phyloP scores from a whole-genome alignment of 1,140 invertebrate species.

The Schmidtea mediterranea region DNA sequence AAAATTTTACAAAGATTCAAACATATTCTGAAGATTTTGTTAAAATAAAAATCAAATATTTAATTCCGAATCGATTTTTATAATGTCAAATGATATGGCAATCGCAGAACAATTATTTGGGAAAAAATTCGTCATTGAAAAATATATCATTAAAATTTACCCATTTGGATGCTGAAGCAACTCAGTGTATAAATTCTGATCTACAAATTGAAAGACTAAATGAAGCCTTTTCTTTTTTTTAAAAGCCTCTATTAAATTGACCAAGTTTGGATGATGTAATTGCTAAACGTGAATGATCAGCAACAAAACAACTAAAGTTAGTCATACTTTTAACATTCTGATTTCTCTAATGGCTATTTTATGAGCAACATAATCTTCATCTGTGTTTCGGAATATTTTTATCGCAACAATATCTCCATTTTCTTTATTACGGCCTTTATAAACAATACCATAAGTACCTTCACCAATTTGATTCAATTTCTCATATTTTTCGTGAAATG shows the following conservation, averaged over 20 bases:
- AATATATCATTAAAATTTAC: constrained; percentile 28
- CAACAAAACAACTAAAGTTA: no score
- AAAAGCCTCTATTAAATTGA: constrained; percentile 63
- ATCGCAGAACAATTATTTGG: no score
- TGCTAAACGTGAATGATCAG: constrained; percentile 34
- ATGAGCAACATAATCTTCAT: constrained; percentile 30
- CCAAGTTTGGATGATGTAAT: constrained; percentile 56
- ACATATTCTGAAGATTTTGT: no score
- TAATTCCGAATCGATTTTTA: no score
- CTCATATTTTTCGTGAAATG: constrained; percentile 70
- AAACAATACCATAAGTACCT: constrained; percentile 73
- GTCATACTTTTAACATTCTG: constrained; percentile 1
- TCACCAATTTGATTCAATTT: constrained; percentile 80
- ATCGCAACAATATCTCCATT: constrained; percentile 47
- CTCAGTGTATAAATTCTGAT: constrained; percentile 55
- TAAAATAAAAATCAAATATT: no score
- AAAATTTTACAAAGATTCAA: no score
- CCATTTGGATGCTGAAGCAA: constrained; percentile 40
- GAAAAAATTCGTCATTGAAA: no score
- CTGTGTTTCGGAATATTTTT: constrained; percentile 52
- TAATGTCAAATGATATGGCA: no score
- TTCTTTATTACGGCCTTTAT: constrained; percentile 44
- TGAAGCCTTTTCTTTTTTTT: constrained; percentile 49
- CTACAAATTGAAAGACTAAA: constrained; percentile 59
- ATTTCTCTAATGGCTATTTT: neutral